A percentile compares a stretch with the other conserved stretches of the same genome.
These are phyloP conservation scores for Calonectris borealis DNA, from an alignment of 2,113 vertebrate genomes.

Conservation along the genomic window DNA sequence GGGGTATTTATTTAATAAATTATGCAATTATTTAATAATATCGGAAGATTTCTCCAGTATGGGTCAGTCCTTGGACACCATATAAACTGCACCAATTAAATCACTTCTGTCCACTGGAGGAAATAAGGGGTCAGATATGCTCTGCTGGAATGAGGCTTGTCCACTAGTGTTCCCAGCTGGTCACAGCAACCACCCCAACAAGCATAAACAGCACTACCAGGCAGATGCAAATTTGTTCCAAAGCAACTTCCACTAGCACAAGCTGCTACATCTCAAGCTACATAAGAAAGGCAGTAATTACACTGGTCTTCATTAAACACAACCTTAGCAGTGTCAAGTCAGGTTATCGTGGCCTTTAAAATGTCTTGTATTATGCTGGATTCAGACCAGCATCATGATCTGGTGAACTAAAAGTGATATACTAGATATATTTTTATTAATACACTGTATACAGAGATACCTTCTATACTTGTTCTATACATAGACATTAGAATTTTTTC, in stretches of 20 bases:
- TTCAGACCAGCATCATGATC: not conserved
- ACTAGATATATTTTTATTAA: not conserved
- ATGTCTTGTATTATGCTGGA: not conserved
- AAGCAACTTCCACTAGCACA: not conserved
- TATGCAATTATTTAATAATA: not conserved
- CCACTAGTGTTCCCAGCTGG: not conserved
- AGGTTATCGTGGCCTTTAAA: not conserved
- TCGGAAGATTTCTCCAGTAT: not conserved
- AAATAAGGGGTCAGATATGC: not conserved
- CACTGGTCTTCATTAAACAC: not conserved
- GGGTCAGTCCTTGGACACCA: not conserved
- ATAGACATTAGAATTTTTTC: not conserved
- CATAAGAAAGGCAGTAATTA: not conserved
- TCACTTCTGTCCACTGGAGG: not conserved
- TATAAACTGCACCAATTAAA: not conserved
- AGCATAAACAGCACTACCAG: not conserved
- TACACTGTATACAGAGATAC: not conserved
- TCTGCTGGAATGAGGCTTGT: not conserved
- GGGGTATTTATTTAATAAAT: not conserved
- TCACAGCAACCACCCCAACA: not conserved
- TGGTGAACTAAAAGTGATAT: not conserved
- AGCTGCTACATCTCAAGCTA: not conserved
- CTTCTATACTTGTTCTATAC: not conserved
- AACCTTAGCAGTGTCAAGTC: not conserved
- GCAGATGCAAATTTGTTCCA: not conserved